Percentiles rank a stretch among this genome's conserved stretches.
Evolutionary conservation across 2,888 invertebrate genomes (phyloP).

Genomic region (Prosapia bicincta): DNA sequence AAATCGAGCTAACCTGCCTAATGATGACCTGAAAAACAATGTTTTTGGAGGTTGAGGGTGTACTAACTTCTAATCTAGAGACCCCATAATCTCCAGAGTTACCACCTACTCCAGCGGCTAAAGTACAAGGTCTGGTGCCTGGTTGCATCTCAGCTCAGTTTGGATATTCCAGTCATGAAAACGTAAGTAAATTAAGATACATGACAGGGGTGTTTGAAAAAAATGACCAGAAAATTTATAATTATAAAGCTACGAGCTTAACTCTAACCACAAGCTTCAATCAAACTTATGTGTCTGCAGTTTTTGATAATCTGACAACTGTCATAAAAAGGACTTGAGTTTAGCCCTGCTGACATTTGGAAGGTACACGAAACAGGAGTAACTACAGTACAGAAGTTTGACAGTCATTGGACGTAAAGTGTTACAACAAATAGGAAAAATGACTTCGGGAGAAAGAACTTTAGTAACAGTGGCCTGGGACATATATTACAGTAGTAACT

Average conservation of each 20-base stretch:
- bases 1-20: no score
- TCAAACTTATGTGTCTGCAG: constrained; percentile 12
- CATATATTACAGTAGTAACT: constrained; percentile 36
- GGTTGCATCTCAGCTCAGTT: neutral
- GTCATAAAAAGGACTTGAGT: constrained; percentile 26
- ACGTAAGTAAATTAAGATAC: constrained; percentile 6
- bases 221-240: neutral
- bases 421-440: constrained; percentile 36
- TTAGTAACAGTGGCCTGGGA: constrained; percentile 37
- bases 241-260: constrained; percentile 13
- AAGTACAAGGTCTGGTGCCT: neutral
- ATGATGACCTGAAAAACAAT: no score
- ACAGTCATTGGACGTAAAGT: constrained; percentile 36
- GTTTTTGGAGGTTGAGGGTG: no score
- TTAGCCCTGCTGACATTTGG: constrained; percentile 33
- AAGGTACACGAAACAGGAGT: constrained; percentile 39
- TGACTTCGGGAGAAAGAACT: constrained; percentile 40
- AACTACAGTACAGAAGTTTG: constrained; percentile 39
- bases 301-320: constrained; percentile 28
- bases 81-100: neutral
- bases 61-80: neutral
- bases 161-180: constrained; percentile 3
- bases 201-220: neutral
- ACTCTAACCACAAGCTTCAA: constrained; percentile 22
- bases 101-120: neutral